Evolutionary conservation across 2,113 vertebrate genomes (phyloP).

Genomic region (Haliaeetus leucogaster): DNA sequence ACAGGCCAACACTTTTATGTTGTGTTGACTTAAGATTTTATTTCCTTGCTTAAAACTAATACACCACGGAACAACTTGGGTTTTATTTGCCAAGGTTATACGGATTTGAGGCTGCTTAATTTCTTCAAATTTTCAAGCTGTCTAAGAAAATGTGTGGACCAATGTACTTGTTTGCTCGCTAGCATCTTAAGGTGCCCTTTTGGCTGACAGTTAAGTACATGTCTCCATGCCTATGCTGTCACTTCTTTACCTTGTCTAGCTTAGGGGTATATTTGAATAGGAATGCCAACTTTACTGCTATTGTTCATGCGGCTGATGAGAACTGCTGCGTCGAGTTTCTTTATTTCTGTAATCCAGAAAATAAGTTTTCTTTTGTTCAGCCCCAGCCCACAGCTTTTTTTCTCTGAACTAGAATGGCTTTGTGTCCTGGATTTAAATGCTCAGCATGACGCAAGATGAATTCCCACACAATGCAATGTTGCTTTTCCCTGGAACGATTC

Average conservation of each 20-base stretch:
- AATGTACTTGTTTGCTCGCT: neutral
- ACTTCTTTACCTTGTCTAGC: neutral
- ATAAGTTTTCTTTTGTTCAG: neutral
- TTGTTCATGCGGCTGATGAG: rapidly evolving
- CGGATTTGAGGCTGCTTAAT: neutral
- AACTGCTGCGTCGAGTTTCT: neutral
- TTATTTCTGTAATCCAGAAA: neutral
- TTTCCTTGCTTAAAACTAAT: neutral
- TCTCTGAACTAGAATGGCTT: neutral
- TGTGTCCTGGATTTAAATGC: neutral
- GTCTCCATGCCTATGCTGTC: neutral
- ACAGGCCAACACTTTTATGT: neutral
- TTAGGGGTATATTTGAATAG: neutral
- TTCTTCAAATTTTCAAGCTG: neutral
- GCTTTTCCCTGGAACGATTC: neutral
- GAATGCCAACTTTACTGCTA: neutral
- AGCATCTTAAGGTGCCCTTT: neutral
- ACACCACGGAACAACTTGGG: rapidly evolving
- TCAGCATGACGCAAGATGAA: neutral
- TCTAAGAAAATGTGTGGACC: neutral
- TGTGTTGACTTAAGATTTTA: neutral
- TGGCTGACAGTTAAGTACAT: neutral
- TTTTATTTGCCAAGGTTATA: neutral
- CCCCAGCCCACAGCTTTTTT: neutral
- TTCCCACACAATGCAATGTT: neutral